Evolutionary conservation across 1,140 invertebrate species (phyloP).

Genomic region (Drosophila orosa): DNA sequence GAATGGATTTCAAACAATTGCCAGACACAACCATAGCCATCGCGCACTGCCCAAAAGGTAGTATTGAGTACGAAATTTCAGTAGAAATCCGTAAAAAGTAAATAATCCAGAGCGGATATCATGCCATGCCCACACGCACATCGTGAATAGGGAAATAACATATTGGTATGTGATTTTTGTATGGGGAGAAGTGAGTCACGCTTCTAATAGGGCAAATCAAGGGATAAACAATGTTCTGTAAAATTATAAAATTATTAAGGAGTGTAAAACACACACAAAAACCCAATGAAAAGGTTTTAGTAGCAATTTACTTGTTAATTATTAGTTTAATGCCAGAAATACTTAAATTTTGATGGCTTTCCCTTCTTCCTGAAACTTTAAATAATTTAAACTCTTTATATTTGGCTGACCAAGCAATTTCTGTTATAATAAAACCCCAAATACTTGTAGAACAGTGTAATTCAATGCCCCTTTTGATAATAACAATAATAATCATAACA

Average conservation of each 20-base stretch:
- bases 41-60: constrained; percentile 18
- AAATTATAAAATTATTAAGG: neutral
- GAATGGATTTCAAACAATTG: constrained; percentile 60
- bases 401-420: neutral
- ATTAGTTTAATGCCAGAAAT: neutral
- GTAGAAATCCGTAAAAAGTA: constrained; percentile 50
- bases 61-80: constrained; percentile 40
- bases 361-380: neutral
- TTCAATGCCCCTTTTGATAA: constrained; percentile 1
- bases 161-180: constrained; percentile 6
- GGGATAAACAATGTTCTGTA: constrained; percentile 6
- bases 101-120: constrained; percentile 58
- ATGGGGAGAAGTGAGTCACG: constrained; percentile 47
- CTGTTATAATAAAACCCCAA: neutral
- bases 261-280: neutral
- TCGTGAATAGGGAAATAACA: constrained; percentile 1
- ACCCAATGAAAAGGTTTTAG: neutral
- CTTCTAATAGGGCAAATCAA: constrained; percentile 40
- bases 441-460: neutral
- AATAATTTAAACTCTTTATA: neutral
- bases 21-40: constrained; percentile 24
- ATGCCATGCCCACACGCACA: constrained; percentile 33
- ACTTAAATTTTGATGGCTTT: too few species aligned
- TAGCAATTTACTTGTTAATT: neutral
- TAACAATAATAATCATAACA: constrained; percentile 32